Base-by-base conservation (phyloP, 2,888 invertebrate species). In the Drepanosiphum platanoidis region DNA sequence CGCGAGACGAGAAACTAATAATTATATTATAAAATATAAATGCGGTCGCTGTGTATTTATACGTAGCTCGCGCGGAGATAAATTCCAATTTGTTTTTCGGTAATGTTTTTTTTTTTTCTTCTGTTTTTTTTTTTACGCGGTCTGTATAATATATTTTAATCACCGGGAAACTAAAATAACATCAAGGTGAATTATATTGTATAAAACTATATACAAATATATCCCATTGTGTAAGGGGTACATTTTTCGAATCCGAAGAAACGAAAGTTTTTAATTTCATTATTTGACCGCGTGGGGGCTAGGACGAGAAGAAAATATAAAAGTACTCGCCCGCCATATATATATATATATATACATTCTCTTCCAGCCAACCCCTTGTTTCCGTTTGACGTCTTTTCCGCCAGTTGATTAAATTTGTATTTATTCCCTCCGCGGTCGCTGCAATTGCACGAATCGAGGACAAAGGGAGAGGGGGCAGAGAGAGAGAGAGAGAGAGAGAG, bases 381-480 rank as follows among this genome's bases (percentile, higher is more conserved):
- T 64, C 34, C 7, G 39, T 61, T 46, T 36, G 39, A 39, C 66
- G 66, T 64, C 22, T 77, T 77, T 77, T 68, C 77, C 32, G 9
- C 30, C 36, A 68, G 84, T 84, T 84, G 84, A 84, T 84, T 84
- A 84, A 84, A 84, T 84, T 75, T 74, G 66, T 83, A 75, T 66
- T 75, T 68, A 74, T 84, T 83, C 34, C 75, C 68, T 34, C 15
- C 36, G 52, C 52, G 83, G 66, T 74, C 30, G 61, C 34, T 13
- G 30, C 58, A 71, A 71, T 61, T 42, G 42, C n/a, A 66, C 15
- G 22, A 15, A 18, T 5, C 27, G 15, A n/a, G 18, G 46, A n/a
- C 2, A 22, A 39, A 27, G 64, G 30, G 18, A 52, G 15, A 52
- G 61, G 0, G 1, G 36, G 11, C 7, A 34, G 4, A 64, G 27